Evolutionary conservation across 1,140 invertebrate genomes (phyloP), one percentile per base, ranked within the genome.

Genomic region (Drosophila rhopaloa): DNA sequence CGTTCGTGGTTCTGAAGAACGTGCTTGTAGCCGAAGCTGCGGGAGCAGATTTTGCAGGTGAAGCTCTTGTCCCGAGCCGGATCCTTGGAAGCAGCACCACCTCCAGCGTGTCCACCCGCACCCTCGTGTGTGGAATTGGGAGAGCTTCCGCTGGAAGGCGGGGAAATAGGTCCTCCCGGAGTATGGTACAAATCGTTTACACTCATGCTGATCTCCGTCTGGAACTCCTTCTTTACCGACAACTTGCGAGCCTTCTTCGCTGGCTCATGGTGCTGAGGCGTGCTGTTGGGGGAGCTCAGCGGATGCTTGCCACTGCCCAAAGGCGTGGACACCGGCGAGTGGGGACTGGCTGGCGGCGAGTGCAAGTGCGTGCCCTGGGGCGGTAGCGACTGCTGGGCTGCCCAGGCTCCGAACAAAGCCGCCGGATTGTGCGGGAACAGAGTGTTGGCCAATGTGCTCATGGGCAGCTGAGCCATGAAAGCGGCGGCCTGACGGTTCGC

Each of bases 1-100:
- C 98, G 95, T 76, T 98, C 97, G 92, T 99, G 98, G 90, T 99
- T 99, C 91, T 98, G 97, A 16, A 98, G 93, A 3, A 98, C 97
- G 92, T 98, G 97, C 90, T 98, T 98, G 93, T 98, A 98, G 7
- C 97, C 97, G 84, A 98, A 98, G 1, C 96, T 96, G 57, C 96
- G 95, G 43, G 95, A 95, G 93, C 97, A 98, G 4, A 97, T 95
- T 54, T 95, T 95, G 93, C 97, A 98, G 4, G 95, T 97, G 93
- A 98, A 98, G 4, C 96, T 95, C 90, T 97, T 97, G 76, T 97
- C 97, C 1, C 96, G 93, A 0, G 93, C 93, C 78, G 79, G 93
- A 79, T 93, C 95, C 92, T 93, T 94, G 91, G 68, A 55, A n/a
- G 32, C 50, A n/a, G 76, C 91, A 19, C 89, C 93, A 46, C 56